phyloP scores from a whole-genome alignment of 2,888 invertebrate genomes.

The Drosophila histrio region DNA sequence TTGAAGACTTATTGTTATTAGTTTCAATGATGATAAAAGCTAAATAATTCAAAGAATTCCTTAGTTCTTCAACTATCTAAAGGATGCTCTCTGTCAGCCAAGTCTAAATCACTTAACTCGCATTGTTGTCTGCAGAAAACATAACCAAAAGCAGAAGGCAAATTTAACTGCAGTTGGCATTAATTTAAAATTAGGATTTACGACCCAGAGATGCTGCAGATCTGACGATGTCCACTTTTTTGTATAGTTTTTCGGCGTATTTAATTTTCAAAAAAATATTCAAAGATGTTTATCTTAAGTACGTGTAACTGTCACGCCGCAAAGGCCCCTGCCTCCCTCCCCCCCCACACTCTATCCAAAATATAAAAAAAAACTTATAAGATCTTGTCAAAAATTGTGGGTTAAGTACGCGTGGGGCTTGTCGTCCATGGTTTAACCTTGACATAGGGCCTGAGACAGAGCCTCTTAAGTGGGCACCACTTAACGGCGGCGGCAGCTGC shows the following conservation, averaged over 20 bases:
- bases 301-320: constrained; percentile 71
- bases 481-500: constrained; percentile 57
- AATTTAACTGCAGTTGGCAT: constrained; percentile 29
- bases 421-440: constrained; percentile 63
- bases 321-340: constrained; percentile 16
- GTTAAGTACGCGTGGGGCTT: constrained; percentile 78
- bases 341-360: not conserved
- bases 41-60: not conserved
- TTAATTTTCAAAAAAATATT: constrained; percentile 45
- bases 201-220: constrained; percentile 23
- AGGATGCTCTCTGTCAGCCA: not conserved
- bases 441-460: constrained; percentile 67
- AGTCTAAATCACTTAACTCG: not conserved
- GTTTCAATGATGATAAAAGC: too few species aligned
- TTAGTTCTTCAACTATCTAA: not conserved
- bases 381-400: constrained; percentile 67
- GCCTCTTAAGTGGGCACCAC: constrained; percentile 58
- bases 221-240: constrained; percentile 4
- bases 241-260: constrained; percentile 30
- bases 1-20: too few species aligned
- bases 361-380: constrained; percentile 31
- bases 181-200: constrained; percentile 52
- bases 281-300: constrained; percentile 70
- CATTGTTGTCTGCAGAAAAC: not conserved
- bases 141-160: constrained; percentile 3